These are phyloP conservation scores for Cotesia vestalis DNA, from an alignment of 1,140 invertebrate species.

Conservation along the genomic window DNA sequence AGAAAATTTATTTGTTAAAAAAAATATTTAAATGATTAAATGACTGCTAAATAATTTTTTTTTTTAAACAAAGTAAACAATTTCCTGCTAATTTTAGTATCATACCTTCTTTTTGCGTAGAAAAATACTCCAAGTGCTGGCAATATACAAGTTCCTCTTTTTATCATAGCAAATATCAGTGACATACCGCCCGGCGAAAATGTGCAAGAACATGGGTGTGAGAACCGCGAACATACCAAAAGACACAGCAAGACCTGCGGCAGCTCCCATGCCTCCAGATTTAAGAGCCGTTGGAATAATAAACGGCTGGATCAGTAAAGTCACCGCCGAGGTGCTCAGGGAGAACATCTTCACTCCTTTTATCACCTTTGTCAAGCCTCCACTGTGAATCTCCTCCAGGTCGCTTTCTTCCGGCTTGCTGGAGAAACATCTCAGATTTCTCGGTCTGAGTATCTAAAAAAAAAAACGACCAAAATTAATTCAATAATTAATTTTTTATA, in stretches of 20 bases:
- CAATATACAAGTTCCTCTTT: constrained; percentile 72
- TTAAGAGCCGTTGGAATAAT: constrained; percentile 71
- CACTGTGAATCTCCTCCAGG: constrained; percentile 68
- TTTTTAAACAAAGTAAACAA: constrained; percentile 16
- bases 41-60: too few species aligned
- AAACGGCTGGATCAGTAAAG: constrained; percentile 77
- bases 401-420: too few species aligned
- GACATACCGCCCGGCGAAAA: constrained; percentile 87
- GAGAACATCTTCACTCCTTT: constrained; percentile 83
- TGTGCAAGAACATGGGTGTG: constrained; percentile 84
- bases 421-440: too few species aligned
- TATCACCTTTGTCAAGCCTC: constrained; percentile 73
- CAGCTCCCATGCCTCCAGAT: constrained; percentile 65
- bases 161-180: constrained; percentile 77
- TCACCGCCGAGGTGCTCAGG: constrained; percentile 75
- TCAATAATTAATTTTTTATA: too few species aligned
- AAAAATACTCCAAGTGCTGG: constrained; percentile 76
- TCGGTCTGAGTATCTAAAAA: too few species aligned
- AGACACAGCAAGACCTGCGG: constrained; percentile 71
- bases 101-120: constrained; percentile 45
- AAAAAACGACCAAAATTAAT: too few species aligned
- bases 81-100: constrained; percentile 23
- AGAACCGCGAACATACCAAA: constrained; percentile 83
- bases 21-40: too few species aligned
- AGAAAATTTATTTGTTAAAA: too few species aligned